Conservation (phyloP, 2,888 invertebrate species). For the Philonicus albiceps region DNA sequence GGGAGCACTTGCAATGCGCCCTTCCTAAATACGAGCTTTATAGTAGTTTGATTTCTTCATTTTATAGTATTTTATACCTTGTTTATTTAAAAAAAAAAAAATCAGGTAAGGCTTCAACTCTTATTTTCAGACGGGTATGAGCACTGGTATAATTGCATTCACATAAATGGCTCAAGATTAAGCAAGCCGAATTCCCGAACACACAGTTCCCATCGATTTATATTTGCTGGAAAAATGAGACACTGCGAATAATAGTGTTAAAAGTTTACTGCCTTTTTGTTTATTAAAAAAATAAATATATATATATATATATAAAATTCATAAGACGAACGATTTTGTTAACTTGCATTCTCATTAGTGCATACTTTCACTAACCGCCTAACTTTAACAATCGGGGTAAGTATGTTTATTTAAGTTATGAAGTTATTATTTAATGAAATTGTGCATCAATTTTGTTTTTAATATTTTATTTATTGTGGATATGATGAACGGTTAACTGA, state of each 20-base stretch:
- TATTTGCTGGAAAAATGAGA: not conserved
- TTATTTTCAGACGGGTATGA: constrained; percentile 29
- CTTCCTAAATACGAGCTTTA: not conserved
- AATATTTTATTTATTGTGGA: not conserved
- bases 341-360: constrained; percentile 13
- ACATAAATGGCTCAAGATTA: not conserved
- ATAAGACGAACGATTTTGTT: constrained; percentile 1
- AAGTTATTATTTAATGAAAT: not conserved
- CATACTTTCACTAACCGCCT: constrained; percentile 21
- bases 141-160: not conserved
- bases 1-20: not conserved
- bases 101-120: not conserved
- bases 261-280: not conserved
- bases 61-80: not conserved
- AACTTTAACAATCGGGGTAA: constrained; percentile 11
- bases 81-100: not conserved
- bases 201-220: not conserved
- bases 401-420: not conserved
- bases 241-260: not conserved
- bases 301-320: not conserved
- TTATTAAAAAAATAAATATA: not conserved
- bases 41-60: not conserved
- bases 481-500: not conserved
- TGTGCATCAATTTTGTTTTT: not conserved
- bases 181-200: not conserved